Base-by-base conservation (phyloP, 2,888 invertebrate species). In the Timema podura region DNA sequence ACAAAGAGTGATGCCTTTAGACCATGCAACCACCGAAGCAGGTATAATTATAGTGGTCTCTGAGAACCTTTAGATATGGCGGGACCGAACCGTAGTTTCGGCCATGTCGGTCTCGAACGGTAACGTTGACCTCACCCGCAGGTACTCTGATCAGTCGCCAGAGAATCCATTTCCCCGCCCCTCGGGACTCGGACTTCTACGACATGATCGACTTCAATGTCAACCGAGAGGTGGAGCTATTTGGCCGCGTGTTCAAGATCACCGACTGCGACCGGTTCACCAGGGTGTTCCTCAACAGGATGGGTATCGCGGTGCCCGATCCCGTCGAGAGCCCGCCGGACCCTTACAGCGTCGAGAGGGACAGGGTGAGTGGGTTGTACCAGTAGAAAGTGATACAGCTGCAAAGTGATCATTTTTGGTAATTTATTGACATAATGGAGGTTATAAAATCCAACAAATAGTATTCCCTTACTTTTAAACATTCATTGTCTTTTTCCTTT, bases 261-360 rank as follows among this genome's bases (percentile, higher is more conserved):
- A 89, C 90, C 0, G 88, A 90, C 75, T 96, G 96, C 79, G 96
- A 97, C 79, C 86, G 88, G 75, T 96, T 95, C 78, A 96, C 96
- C 0, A 84, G 93, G 74, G 88, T 88, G 68, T 96, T 95, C 80
- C 82, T 96, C 7, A 91, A 91, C 78, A 89, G 92, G 64, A 87
- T 92, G 68, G 96, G 96, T 5, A 91, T 96, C 67, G 83, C 89
- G 49, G 93, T 96, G 5, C 89, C 92, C 0, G 90, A 91, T 81
- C 88, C 88, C 0, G 80, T 88, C 5, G 79, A 82, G 16, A 80
- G 83, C 15, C 89, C 89, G 1, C 75, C 76, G 76, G 85, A 84
- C 76, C 80, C 80, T 45, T 77, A 79, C 69, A 75, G 75, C 8
- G 77, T 80, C 45, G 72, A 75, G 44, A 75, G 77, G 49, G 74